Evolutionary conservation across 2,888 invertebrate species (phyloP).

Genomic region (Tipula helvola): DNA sequence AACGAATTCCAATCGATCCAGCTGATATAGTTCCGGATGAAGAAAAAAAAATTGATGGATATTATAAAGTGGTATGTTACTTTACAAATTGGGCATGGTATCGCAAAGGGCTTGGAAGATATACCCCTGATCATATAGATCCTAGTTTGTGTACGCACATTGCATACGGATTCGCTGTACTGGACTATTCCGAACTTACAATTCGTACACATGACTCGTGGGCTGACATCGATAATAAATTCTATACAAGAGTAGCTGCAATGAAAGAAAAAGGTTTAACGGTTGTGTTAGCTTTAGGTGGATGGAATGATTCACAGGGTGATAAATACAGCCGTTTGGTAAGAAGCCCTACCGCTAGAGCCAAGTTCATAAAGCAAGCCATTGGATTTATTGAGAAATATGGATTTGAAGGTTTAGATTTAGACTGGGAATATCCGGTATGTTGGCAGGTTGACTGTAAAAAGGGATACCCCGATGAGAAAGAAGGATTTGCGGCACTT

Average conservation of each 20-base stretch:
- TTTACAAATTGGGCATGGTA: conserved; percentile 95
- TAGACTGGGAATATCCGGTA: conserved; percentile 88
- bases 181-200: conserved; percentile 65
- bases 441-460: conserved; percentile 65
- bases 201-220: conserved; percentile 78
- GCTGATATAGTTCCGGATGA: conserved; percentile 20
- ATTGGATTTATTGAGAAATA: conserved; percentile 66
- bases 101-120: conserved; percentile 67
- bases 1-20: conserved; percentile 20
- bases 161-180: conserved; percentile 86
- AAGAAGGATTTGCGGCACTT: conserved; percentile 61
- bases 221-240: conserved; percentile 79
- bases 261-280: conserved; percentile 70
- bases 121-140: conserved; percentile 74
- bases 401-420: conserved; percentile 83
- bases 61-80: conserved; percentile 76
- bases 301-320: conserved; percentile 88
- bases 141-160: conserved; percentile 83
- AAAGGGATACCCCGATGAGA: conserved; percentile 73
- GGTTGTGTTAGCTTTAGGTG: conserved; percentile 80
- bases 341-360: conserved; percentile 57
- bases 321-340: conserved; percentile 81
- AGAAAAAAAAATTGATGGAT: conserved; percentile 45
- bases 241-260: conserved; percentile 71
- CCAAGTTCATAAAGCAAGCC: conserved; percentile 60